Base-by-base conservation (phyloP, 2,113 vertebrate species). In the Alouatta palliata region DNA sequence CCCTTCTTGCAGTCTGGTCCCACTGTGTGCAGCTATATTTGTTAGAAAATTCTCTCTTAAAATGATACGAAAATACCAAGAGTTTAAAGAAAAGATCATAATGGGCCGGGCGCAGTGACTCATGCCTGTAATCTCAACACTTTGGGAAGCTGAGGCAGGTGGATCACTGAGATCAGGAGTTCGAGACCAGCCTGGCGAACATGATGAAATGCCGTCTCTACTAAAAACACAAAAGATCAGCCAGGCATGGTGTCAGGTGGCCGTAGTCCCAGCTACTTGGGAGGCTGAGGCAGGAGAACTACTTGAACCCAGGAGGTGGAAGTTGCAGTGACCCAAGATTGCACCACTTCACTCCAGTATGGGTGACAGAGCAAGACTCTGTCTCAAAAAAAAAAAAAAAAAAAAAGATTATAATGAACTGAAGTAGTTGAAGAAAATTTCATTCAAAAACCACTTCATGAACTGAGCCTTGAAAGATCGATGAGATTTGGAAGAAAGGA, bases 361-460 rank as follows among this genome's bases (percentile, higher is more conserved):
- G 25, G 27, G 61, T 12, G 13, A 64, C 27, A 64, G 61, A 64
- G 61, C 27, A 64, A 32, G 27, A 64, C 27, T 61, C 58, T 64
- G 61, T 30, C 12, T 91, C 19, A 45, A 75, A 76, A 27, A 76
- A 32, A 5, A 61, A 90, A 77, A 81, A 61, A n/a, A 61, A 6
- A 54, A 58, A 86, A 82, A 90, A 93, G 30, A 89, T 23, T 32
- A 83, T 27, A 19, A 90, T 66, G 8, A 92, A 30, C 6, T 71
- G 30, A 92, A 91, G 6, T 27, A 83, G 17, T 6, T 68, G 64
- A 40, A 84, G 25, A 27, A 13, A 81, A 47, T 35, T 37, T 73
- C 49, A 94, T 79, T 73, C 37, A 94, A 91, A 91, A 73, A 89
- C 35, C 80, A 47, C 40, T 81, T 87, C 81, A 68, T 71, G 35